Evolutionary conservation across 2,888 invertebrate genomes (phyloP).

Genomic region (Caenorhabditis macrosperma): DNA sequence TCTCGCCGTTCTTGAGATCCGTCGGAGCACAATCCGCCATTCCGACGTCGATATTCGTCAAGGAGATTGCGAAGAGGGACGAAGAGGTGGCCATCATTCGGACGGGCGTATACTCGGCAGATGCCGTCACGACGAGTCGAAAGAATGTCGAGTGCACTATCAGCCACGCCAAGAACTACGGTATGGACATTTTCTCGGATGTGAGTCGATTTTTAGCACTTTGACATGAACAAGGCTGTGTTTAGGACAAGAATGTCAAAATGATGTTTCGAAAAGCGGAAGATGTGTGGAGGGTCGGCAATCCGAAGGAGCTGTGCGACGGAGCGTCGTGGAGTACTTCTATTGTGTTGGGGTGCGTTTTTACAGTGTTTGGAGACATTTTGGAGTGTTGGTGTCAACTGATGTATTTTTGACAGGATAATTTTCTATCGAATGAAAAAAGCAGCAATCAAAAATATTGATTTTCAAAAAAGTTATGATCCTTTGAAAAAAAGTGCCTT

Average conservation of each 20-base stretch:
- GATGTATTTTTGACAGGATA: too few relatives aligned
- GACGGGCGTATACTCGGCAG: neutral
- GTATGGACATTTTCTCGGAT: neutral
- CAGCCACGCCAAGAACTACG: neutral
- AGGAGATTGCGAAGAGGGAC: neutral
- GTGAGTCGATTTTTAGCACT: too few relatives aligned
- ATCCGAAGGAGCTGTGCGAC: constrained; percentile 11
- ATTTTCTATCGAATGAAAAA: too few relatives aligned
- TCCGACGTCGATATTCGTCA: neutral
- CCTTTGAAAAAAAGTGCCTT: too few relatives aligned
- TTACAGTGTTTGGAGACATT: too few relatives aligned
- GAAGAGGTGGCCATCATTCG: neutral
- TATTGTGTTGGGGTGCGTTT: too few relatives aligned
- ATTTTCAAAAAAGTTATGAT: too few relatives aligned
- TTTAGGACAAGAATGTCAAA: too few relatives aligned
- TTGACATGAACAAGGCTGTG: too few relatives aligned
- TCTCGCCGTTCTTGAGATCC: constrained; percentile 1
- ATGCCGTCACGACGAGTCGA: neutral
- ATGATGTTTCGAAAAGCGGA: too few relatives aligned
- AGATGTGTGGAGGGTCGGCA: neutral
- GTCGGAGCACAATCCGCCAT: constrained; percentile 2
- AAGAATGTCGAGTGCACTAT: neutral
- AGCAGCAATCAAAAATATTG: too few relatives aligned
- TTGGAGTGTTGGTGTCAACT: constrained; percentile 11
- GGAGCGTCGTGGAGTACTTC: too few relatives aligned